Evolutionary conservation across 2,888 invertebrate species (phyloP).

Genomic region (Sminthurinus aureus): DNA sequence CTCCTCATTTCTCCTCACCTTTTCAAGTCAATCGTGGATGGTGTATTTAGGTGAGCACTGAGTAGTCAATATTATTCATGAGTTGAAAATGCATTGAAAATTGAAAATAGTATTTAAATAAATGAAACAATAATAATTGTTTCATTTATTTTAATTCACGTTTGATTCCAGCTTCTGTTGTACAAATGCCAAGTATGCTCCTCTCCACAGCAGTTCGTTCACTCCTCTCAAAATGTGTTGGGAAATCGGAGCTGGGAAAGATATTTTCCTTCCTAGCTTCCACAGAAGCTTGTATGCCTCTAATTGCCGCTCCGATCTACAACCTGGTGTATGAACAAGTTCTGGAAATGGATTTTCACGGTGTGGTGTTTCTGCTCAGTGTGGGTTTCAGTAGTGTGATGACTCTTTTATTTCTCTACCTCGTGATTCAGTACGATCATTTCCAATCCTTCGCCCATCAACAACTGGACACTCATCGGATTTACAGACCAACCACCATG

Average conservation of each 20-base stretch:
- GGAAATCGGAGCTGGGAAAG: conserved; percentile 68
- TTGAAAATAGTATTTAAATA: too few species aligned
- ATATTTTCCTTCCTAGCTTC: conserved; percentile 55
- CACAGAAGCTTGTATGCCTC: conserved; percentile 70
- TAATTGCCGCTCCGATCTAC: conserved; percentile 72
- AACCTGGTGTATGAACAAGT: conserved; percentile 71
- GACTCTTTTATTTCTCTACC: conserved; percentile 44
- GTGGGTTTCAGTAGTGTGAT: conserved; percentile 64
- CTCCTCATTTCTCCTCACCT: too few species aligned
- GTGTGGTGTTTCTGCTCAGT: conserved; percentile 69
- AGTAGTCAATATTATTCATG: too few species aligned
- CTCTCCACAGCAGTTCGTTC: conserved; percentile 70
- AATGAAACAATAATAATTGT: too few species aligned
- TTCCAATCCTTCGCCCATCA: too few species aligned
- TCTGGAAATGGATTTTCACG: conserved; percentile 67
- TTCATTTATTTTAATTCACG: too few species aligned
- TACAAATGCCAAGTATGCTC: conserved; percentile 67
- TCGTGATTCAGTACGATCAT: too few species aligned
- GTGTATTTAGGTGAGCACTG: too few species aligned
- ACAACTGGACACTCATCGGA: too few species aligned
- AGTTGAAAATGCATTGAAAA: too few species aligned
- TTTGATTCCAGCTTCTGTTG: conserved; percentile 11
- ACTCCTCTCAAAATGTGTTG: conserved; percentile 70
- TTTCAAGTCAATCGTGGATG: too few species aligned
- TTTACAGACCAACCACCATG: too few species aligned